Conservation (phyloP, 1,140 invertebrate genomes). For the Aphaenogaster rudis region DNA sequence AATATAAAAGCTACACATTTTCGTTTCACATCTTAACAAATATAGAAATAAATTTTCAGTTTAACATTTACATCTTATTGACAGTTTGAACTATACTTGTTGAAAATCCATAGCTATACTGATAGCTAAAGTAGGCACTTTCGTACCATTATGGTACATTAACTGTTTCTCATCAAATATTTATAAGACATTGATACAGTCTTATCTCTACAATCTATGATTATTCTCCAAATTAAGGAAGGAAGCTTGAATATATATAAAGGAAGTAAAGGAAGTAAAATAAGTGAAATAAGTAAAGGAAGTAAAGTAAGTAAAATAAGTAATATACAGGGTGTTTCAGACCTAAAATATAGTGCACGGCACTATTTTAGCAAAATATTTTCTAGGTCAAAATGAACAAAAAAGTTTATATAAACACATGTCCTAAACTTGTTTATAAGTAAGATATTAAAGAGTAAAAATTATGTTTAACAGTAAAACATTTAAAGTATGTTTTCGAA, state of each 20-base stretch:
- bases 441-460: too few species aligned
- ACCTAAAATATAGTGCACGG: too few species aligned
- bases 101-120: slow-evolving; percentile 12
- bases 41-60: slow-evolving; percentile 32
- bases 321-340: too few species aligned
- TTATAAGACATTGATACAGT: slow-evolving; percentile 51
- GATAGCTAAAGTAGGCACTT: slow-evolving; percentile 55
- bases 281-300: too few species aligned
- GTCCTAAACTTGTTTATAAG: too few species aligned
- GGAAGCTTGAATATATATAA: slow-evolving; percentile 14
- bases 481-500: too few species aligned
- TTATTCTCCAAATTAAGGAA: slow-evolving; percentile 1
- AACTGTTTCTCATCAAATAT: slow-evolving; percentile 21
- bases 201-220: slow-evolving; percentile 22
- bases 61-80: slow-evolving; percentile 30
- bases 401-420: too few species aligned
- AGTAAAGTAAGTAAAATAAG: too few species aligned
- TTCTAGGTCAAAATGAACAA: too few species aligned
- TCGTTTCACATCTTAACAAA: not conserved
- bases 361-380: too few species aligned
- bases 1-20: slow-evolving; percentile 25
- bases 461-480: too few species aligned
- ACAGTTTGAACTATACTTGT: not conserved
- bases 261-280: not conserved
- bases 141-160: slow-evolving; percentile 15